Evolutionary conservation across 1,140 invertebrate species (phyloP).

Genomic region (Planococcus citri): DNA sequence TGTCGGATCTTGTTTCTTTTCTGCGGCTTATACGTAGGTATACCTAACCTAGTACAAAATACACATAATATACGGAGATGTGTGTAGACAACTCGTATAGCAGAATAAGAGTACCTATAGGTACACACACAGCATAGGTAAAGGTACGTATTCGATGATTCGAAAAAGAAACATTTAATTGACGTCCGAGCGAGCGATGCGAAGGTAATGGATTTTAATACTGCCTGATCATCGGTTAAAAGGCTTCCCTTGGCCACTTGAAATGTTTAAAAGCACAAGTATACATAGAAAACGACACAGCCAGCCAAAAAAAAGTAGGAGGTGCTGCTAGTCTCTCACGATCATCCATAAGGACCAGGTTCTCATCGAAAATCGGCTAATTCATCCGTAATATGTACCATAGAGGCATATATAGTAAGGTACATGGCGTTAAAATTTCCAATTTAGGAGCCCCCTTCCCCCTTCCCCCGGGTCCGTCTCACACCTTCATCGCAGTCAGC

Average conservation of each 20-base stretch:
- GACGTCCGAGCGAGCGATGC: not conserved
- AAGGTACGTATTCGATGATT: not conserved
- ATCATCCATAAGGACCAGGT: not conserved
- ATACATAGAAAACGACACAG: too few relatives aligned
- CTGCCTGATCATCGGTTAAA: slow-evolving; percentile 6
- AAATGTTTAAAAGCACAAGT: not conserved
- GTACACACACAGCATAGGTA: too few relatives aligned
- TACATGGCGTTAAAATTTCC: too few relatives aligned
- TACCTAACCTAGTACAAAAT: too few relatives aligned
- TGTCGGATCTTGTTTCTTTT: not conserved
- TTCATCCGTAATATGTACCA: slow-evolving; percentile 1
- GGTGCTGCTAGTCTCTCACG: not conserved
- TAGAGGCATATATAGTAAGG: too few relatives aligned
- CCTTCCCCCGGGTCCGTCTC: too few relatives aligned
- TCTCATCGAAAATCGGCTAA: not conserved
- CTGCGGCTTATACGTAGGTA: too few relatives aligned
- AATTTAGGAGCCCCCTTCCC: too few relatives aligned
- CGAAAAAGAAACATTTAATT: slow-evolving; percentile 8
- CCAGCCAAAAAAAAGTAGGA: not conserved
- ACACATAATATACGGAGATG: too few relatives aligned
- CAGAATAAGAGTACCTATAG: too few relatives aligned
- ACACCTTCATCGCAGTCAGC: too few relatives aligned
- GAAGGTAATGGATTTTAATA: not conserved
- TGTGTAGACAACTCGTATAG: too few relatives aligned
- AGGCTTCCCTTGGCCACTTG: not conserved